phyloP scores from a whole-genome alignment of 2,113 vertebrate genomes.

The Paradoxurus hermaphroditus region DNA sequence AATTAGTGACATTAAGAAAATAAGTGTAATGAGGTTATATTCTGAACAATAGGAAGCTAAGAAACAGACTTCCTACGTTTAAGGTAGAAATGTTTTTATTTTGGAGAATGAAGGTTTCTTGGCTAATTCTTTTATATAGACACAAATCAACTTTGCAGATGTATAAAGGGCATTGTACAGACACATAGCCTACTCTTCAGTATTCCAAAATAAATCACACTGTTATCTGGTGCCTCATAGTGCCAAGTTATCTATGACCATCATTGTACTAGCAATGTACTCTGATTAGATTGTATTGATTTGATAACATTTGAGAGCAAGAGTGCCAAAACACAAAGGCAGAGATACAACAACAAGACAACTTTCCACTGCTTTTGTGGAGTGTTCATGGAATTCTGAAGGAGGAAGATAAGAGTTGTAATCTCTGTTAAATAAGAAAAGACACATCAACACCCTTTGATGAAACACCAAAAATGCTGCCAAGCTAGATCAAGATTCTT shows the following conservation, averaged over 20 bases:
- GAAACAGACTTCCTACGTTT: neutral
- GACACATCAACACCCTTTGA: neutral
- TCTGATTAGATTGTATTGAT: constrained; percentile 53
- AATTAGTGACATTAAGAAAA: neutral
- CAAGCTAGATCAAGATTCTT: neutral
- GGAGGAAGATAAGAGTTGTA: constrained; percentile 18
- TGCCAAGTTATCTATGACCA: neutral
- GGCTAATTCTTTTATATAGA: neutral
- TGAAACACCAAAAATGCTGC: neutral
- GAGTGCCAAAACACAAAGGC: constrained; percentile 35
- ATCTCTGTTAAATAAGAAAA: neutral
- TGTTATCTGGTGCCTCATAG: neutral
- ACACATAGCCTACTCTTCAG: neutral
- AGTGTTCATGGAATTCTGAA: neutral
- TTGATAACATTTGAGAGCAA: constrained; percentile 35
- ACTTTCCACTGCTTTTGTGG: neutral
- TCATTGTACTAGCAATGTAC: neutral
- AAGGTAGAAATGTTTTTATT: neutral
- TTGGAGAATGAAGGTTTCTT: neutral
- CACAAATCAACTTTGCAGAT: neutral
- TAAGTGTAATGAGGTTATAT: neutral
- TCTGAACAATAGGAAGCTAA: neutral
- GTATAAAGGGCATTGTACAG: neutral
- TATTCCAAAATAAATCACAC: neutral
- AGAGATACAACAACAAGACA: constrained; percentile 32